A percentile compares a stretch with the other conserved stretches of the same genome.
phyloP scores from a whole-genome alignment of 2,113 vertebrate genomes.

The Macquaria australasica region DNA sequence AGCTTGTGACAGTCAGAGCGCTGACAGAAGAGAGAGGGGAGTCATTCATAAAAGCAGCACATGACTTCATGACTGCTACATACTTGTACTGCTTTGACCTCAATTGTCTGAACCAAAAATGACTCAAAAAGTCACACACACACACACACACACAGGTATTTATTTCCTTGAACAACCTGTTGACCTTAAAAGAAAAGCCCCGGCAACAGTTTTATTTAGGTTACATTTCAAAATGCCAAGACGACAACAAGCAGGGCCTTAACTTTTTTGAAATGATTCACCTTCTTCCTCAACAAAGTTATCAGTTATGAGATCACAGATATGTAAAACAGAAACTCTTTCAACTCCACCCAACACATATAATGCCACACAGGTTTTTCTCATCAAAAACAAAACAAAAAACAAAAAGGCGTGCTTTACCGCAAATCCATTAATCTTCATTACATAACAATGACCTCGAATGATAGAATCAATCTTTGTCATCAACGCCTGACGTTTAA shows the following conservation, averaged over 20 bases:
- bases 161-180: slow-evolving; percentile 12
- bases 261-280: background rate
- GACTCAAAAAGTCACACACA: background rate
- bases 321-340: slow-evolving; percentile 25
- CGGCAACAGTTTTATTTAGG: background rate
- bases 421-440: slow-evolving; percentile 15
- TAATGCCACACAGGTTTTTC: background rate
- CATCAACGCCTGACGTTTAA: slow-evolving; percentile 10
- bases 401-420: slow-evolving; percentile 8
- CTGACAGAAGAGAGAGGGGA: slow-evolving; percentile 67
- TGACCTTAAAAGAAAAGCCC: background rate
- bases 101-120: slow-evolving; percentile 25
- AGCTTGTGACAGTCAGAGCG: slow-evolving; percentile 80
- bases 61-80: slow-evolving; percentile 76
- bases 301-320: background rate
- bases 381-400: background rate
- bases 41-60: slow-evolving; percentile 82
- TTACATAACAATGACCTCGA: slow-evolving; percentile 29
- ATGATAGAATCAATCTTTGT: slow-evolving; percentile 14
- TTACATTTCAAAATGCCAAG: background rate
- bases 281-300: background rate
- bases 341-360: slow-evolving; percentile 32
- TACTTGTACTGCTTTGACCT: slow-evolving; percentile 61
- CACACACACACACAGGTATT: background rate
- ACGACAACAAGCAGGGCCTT: background rate